phyloP scores from a whole-genome alignment of 30 jellyfish, hydroid and myxozoan species.

The Chironex yamaguchii region DNA sequence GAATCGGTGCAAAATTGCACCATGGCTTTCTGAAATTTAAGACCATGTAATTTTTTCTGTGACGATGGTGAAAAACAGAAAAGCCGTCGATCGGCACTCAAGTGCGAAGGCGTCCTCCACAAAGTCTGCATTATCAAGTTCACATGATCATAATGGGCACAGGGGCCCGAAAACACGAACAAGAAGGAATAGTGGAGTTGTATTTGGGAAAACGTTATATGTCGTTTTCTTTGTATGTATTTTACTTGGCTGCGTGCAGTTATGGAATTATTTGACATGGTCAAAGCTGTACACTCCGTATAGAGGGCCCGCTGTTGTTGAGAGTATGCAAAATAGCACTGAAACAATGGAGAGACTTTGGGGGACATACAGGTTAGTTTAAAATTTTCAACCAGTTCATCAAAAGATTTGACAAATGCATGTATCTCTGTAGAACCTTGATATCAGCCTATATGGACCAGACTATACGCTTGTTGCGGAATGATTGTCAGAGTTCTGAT shows the following conservation, averaged over 20 bases:
- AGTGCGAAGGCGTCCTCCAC: too few relatives aligned
- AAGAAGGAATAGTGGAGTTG: not conserved
- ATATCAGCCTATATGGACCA: too few relatives aligned
- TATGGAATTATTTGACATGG: conserved; percentile 62
- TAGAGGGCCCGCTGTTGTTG: conserved; percentile 74
- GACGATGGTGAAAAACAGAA: not conserved
- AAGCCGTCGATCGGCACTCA: not conserved
- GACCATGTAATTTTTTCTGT: too few relatives aligned
- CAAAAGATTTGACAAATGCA: too few relatives aligned
- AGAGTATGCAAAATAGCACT: not conserved
- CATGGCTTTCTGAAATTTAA: too few relatives aligned
- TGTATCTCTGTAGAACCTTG: too few relatives aligned
- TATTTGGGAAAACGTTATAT: not conserved
- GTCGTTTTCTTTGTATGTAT: conserved; percentile 27
- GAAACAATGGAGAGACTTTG: conserved; percentile 69
- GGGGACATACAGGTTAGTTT: conserved; percentile 94
- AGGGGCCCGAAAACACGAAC: too few relatives aligned
- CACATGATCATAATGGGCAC: too few relatives aligned
- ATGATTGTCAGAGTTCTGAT: too few relatives aligned
- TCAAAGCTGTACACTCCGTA: conserved; percentile 79
- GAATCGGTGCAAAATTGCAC: too few relatives aligned
- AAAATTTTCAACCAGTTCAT: not conserved
- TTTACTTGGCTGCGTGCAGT: conserved; percentile 43
- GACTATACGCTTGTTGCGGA: too few relatives aligned
- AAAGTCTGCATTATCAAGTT: too few relatives aligned